Conservation (phyloP, 2,113 vertebrate genomes). For the Cololabis saira region DNA sequence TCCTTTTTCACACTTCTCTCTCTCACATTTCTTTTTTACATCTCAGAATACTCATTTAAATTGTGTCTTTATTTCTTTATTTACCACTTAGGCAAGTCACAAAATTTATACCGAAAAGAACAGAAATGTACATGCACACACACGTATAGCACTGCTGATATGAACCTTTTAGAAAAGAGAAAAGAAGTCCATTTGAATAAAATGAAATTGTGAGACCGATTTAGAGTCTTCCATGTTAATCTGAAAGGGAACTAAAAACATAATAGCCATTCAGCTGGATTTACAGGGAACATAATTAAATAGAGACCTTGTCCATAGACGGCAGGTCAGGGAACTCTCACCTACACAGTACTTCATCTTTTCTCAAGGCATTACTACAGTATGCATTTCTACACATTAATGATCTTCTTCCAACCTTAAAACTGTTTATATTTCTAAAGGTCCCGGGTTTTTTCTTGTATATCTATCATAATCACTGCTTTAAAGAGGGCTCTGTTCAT, state of each 20-base stretch:
- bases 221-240: conserved; percentile 63
- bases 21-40: conserved; percentile 40
- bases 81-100: conserved; percentile 29
- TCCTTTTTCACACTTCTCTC: conserved; percentile 41
- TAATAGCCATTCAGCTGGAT: conserved; percentile 56
- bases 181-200: conserved; percentile 61
- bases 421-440: conserved; percentile 47
- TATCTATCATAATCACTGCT: no score
- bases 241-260: conserved; percentile 63
- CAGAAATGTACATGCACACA: conserved; percentile 36
- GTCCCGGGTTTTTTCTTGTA: conserved; percentile 23
- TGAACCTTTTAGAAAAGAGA: conserved; percentile 55
- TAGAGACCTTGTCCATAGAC: conserved; percentile 66
- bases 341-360: conserved; percentile 45
- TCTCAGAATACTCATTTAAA: conserved; percentile 27
- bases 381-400: conserved; percentile 44
- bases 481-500: no score
- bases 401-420: conserved; percentile 37
- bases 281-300: conserved; percentile 71
- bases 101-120: conserved; percentile 46
- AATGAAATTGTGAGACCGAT: conserved; percentile 61
- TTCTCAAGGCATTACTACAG: conserved; percentile 46
- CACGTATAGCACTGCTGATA: conserved; percentile 53
- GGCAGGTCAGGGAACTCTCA: conserved; percentile 69
- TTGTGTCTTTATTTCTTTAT: conserved; percentile 29